Conservation (phyloP, 2,113 vertebrate species). For the Dasyprocta punctata region DNA sequence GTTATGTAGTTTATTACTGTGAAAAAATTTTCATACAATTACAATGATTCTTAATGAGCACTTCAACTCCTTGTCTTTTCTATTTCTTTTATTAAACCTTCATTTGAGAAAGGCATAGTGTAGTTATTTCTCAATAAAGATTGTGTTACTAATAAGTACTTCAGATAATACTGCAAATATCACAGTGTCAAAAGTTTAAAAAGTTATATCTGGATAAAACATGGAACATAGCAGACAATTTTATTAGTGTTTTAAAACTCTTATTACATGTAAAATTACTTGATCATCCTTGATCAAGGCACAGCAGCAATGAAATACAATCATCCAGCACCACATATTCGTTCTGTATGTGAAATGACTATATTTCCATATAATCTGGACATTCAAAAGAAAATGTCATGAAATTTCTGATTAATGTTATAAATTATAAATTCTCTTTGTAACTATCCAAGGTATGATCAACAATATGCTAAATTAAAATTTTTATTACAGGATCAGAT, state of each 20-base stretch:
- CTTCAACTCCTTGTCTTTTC: neutral
- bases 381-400: constrained; percentile 49
- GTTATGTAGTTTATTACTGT: neutral
- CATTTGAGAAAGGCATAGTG: neutral
- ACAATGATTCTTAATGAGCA: neutral
- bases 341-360: constrained; percentile 74
- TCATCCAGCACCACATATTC: constrained; percentile 77
- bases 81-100: neutral
- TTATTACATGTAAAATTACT: constrained; percentile 44
- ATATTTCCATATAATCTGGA: constrained; percentile 55
- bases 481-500: neutral
- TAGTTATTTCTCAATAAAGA: constrained; percentile 28
- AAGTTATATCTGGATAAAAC: neutral
- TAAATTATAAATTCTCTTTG: constrained; percentile 62
- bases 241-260: neutral
- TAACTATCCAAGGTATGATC: neutral
- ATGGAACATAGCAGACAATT: constrained; percentile 7
- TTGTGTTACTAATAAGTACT: neutral
- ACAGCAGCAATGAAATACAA: constrained; percentile 82
- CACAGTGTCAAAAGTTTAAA: neutral
- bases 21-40: neutral
- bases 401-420: constrained; percentile 59
- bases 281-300: constrained; percentile 83
- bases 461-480: neutral
- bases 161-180: neutral